Conservation (phyloP, 2,113 vertebrate species). For the Clarias gariepinus region DNA sequence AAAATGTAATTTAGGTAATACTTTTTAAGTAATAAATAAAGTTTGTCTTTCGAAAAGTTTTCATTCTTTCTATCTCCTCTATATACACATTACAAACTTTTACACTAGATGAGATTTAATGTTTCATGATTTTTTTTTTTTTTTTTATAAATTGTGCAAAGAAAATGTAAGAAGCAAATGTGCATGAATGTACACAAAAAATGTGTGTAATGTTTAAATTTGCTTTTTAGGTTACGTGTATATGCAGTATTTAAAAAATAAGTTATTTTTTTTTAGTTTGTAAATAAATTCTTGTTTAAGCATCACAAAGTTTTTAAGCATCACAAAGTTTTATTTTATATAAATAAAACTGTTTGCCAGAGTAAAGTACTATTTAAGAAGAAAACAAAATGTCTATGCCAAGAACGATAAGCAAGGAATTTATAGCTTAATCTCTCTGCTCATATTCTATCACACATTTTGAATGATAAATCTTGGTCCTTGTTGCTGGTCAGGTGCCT, state of each 20-base stretch:
- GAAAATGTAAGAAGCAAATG: neutral
- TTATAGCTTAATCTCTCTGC: neutral
- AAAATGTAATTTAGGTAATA: too few relatives aligned
- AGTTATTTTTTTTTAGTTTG: neutral
- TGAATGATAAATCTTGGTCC: conserved; percentile 1
- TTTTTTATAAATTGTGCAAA: neutral
- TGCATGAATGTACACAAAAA: neutral
- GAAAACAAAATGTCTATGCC: neutral
- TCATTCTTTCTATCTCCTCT: neutral
- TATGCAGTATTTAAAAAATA: neutral
- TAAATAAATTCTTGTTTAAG: neutral
- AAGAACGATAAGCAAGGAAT: neutral
- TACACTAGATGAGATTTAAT: neutral
- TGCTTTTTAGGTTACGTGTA: neutral
- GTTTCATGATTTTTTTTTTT: neutral
- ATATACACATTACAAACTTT: neutral
- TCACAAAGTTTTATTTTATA: too few relatives aligned
- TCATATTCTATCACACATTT: conserved; percentile 16
- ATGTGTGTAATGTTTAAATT: neutral
- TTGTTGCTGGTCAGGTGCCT: neutral
- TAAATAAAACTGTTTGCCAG: neutral
- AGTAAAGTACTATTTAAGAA: neutral
- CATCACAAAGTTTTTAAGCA: too few relatives aligned
- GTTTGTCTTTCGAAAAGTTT: neutral
- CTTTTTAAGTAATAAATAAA: neutral